Conservation (phyloP, 2,797 vertebrate genomes). For the Gephyroberyx darwinii region DNA sequence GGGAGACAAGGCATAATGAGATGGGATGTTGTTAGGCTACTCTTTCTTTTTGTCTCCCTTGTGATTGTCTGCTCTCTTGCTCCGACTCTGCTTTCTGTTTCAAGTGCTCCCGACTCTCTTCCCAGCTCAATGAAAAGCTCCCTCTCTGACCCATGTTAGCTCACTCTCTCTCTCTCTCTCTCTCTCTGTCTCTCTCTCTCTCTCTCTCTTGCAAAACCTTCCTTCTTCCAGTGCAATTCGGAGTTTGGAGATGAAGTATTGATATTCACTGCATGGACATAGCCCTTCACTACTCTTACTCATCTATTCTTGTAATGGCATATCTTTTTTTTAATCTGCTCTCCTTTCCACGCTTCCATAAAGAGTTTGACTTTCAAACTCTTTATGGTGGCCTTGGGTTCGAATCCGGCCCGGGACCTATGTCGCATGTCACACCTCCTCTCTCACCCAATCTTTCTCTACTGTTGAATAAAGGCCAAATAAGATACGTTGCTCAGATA, state of each 20-base stretch:
- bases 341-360: background rate
- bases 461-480: too few species aligned
- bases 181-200: conserved; percentile 21
- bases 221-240: background rate
- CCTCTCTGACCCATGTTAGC: conserved; percentile 23
- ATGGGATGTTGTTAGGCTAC: conserved; percentile 23
- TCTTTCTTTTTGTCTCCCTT: conserved; percentile 23
- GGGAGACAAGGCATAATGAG: conserved; percentile 45
- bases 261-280: conserved; percentile 18
- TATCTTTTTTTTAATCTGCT: background rate
- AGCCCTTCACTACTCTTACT: background rate
- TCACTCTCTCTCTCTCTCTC: conserved; percentile 7
- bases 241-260: conserved; percentile 16
- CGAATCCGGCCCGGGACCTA: too few species aligned
- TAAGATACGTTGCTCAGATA: too few species aligned
- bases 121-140: conserved; percentile 17
- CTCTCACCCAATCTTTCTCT: too few species aligned
- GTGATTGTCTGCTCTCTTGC: conserved; percentile 39
- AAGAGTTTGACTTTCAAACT: too few species aligned
- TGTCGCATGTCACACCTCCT: too few species aligned
- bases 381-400: too few species aligned
- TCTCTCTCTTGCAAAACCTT: conserved; percentile 17
- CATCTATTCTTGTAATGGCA: background rate
- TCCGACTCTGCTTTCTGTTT: conserved; percentile 58
- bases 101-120: conserved; percentile 53